phyloP scores from a whole-genome alignment of 37 sponge, comb jelly and placozoan species.

The Agelas oroides region DNA sequence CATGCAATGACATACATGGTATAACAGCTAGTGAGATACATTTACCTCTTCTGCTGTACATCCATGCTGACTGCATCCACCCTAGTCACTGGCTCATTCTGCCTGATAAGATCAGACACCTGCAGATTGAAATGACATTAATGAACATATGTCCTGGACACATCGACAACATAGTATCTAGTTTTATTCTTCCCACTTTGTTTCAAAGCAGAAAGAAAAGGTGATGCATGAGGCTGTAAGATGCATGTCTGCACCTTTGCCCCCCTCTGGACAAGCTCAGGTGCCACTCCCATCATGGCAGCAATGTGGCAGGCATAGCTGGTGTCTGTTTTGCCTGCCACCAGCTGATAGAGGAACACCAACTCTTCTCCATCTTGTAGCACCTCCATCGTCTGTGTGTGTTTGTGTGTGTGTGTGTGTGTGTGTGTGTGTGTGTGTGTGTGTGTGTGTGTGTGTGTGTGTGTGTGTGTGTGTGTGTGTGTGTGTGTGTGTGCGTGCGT shows the following conservation, averaged over 20 bases:
- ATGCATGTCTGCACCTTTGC: too few species aligned
- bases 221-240: too few species aligned
- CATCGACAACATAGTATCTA: too few species aligned
- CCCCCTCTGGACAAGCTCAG: conserved; percentile 72
- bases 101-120: conserved; percentile 78
- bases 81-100: conserved; percentile 48
- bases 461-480: too few species aligned
- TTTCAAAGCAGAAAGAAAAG: too few species aligned
- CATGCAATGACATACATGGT: too few species aligned
- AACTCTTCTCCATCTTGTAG: conserved; percentile 80
- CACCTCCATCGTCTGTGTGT: conserved; percentile 83
- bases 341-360: conserved; percentile 93
- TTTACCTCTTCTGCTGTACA: conserved; percentile 24
- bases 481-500: too few species aligned
- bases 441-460: too few species aligned
- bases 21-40: too few species aligned
- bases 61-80: conserved; percentile 35
- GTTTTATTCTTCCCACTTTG: too few species aligned
- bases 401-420: not conserved
- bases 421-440: too few species aligned
- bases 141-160: too few species aligned
- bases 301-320: conserved; percentile 95
- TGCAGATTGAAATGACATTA: not conserved
- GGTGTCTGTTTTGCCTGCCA: conserved; percentile 66
- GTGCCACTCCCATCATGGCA: conserved; percentile 71